phyloP scores from a whole-genome alignment of 2,888 invertebrate species.

The Chouioia cunea region DNA sequence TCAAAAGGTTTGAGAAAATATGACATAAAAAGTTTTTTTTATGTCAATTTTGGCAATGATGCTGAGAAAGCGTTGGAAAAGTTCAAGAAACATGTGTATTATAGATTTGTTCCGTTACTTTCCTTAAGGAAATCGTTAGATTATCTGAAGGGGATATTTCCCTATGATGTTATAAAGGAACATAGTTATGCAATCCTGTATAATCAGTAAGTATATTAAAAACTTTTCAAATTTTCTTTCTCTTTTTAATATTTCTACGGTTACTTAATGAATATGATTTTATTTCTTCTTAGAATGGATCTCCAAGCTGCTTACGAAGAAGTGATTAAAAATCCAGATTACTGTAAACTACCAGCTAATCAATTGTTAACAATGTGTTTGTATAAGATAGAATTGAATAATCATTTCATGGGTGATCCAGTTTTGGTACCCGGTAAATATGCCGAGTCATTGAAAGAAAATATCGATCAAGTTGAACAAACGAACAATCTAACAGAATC shows the following conservation, averaged over 20 bases:
- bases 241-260: background rate
- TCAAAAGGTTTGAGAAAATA: background rate
- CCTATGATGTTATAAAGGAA: conserved; percentile 71
- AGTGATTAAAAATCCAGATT: conserved; percentile 51
- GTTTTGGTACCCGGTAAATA: conserved; percentile 61
- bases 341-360: conserved; percentile 52
- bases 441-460: background rate
- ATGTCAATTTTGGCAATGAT: conserved; percentile 46
- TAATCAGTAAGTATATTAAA: conserved; percentile 72
- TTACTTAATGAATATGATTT: background rate
- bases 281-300: conserved; percentile 61
- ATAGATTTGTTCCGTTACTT: conserved; percentile 74
- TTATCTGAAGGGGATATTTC: conserved; percentile 72
- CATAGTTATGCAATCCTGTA: conserved; percentile 79
- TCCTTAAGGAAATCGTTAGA: conserved; percentile 74
- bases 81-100: conserved; percentile 75
- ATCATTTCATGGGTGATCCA: conserved; percentile 83
- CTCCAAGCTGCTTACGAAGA: conserved; percentile 52
- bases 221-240: conserved; percentile 55
- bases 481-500: background rate
- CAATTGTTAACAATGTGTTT: conserved; percentile 76
- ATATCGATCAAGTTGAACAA: background rate
- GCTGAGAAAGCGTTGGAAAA: conserved; percentile 52
- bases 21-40: conserved; percentile 46
- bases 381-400: conserved; percentile 80